Conservation (phyloP, 2,888 invertebrate species). For the Camponotus fellah region DNA sequence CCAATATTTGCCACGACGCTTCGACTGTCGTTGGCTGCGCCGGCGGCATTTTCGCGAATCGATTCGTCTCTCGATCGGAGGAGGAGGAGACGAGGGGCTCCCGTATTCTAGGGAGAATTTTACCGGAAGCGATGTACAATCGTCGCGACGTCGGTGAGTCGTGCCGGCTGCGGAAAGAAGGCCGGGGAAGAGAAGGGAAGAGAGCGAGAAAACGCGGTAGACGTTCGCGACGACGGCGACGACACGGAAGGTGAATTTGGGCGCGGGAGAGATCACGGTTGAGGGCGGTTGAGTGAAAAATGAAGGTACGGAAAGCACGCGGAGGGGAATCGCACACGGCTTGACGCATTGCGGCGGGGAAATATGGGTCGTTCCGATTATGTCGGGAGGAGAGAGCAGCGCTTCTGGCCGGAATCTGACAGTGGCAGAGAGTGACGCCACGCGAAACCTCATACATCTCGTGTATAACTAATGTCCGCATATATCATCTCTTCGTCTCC, state of each 20-base stretch:
- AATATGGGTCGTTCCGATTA: constrained; percentile 73
- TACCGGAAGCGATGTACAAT: constrained; percentile 55
- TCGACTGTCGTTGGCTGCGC: constrained; percentile 38
- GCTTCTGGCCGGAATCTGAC: constrained; percentile 72
- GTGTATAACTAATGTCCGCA: constrained; percentile 79
- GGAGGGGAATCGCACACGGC: constrained; percentile 49
- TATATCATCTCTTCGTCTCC: constrained; percentile 74
- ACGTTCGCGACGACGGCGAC: constrained; percentile 58
- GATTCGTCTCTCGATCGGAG: constrained; percentile 51
- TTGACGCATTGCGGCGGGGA: constrained; percentile 74
- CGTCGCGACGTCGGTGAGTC: constrained; percentile 42
- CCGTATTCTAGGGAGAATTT: constrained; percentile 40
- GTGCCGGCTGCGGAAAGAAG: background rate
- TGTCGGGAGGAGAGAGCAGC: constrained; percentile 73
- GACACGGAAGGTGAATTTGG: constrained; percentile 64
- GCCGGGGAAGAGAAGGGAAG: background rate
- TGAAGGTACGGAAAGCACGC: constrained; percentile 62
- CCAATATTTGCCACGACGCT: constrained; percentile 41
- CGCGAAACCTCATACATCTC: constrained; percentile 77
- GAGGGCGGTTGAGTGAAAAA: constrained; percentile 64
- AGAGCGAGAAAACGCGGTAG: constrained; percentile 47
- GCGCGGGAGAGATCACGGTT: background rate
- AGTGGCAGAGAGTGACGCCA: constrained; percentile 74
- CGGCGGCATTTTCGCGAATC: constrained; percentile 48
- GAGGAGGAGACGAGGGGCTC: background rate